These are phyloP conservation scores for Spea multiplicata DNA, from an alignment of 2,113 vertebrate species.

Conservation along the genomic window DNA sequence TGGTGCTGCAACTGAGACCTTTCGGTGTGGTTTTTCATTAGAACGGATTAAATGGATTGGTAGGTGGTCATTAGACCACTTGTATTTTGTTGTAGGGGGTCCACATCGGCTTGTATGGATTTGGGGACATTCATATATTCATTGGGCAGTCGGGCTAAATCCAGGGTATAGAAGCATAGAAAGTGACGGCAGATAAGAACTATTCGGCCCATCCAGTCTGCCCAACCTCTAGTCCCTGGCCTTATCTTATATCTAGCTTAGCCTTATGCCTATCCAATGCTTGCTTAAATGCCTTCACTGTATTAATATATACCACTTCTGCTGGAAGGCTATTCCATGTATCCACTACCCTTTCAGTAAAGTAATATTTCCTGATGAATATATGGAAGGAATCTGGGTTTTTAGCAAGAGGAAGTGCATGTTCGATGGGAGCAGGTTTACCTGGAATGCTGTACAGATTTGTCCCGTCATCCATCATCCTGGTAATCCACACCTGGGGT, in stretches of 20 bases:
- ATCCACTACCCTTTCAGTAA: too few species aligned
- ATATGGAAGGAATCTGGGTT: neutral
- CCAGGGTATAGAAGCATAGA: neutral
- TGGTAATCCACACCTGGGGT: neutral
- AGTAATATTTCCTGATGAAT: too few species aligned
- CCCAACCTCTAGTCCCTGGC: too few species aligned
- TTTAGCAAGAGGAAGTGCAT: neutral
- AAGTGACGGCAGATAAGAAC: too few species aligned
- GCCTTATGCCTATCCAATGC: too few species aligned
- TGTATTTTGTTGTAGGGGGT: too few species aligned
- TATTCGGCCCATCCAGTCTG: too few species aligned
- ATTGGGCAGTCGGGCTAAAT: neutral
- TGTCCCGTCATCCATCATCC: neutral
- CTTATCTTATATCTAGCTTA: too few species aligned
- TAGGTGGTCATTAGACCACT: neutral
- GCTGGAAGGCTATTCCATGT: too few species aligned
- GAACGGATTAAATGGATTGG: neutral
- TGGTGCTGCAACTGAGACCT: neutral
- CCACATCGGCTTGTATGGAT: neutral
- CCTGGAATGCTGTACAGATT: neutral
- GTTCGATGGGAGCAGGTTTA: neutral
- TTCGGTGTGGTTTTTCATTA: neutral
- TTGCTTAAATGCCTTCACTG: too few species aligned
- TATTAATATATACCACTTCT: too few species aligned
- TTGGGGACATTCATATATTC: neutral